Percentiles rank a stretch among this genome's conserved stretches.
These are phyloP conservation scores for Brachyhypopomus occidentalis DNA, from an alignment of 2,113 vertebrate genomes.

Conservation along the genomic window DNA sequence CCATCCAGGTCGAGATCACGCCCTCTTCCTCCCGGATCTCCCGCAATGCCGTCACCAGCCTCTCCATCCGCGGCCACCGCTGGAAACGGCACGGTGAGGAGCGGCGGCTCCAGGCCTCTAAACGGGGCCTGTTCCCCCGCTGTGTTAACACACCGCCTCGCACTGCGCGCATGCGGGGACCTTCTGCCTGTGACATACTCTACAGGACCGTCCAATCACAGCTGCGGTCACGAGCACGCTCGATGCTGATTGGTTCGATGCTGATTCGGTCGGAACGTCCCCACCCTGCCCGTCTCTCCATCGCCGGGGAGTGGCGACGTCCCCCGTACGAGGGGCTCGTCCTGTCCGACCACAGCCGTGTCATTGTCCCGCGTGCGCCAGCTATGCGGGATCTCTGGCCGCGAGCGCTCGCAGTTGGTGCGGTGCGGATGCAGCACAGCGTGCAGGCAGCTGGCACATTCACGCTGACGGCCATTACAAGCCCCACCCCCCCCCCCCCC, in stretches of 20 bases:
- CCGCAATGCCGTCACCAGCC: constrained; percentile 95
- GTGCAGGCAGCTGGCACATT: constrained; percentile 34
- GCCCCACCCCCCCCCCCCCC: not conserved
- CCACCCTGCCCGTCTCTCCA: not conserved
- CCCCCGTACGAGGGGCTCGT: not conserved
- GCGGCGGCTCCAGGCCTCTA: not conserved
- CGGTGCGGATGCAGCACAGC: not conserved
- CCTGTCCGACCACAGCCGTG: not conserved
- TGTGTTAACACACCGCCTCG: too few species aligned
- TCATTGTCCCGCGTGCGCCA: not conserved
- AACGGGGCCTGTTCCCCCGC: too few species aligned
- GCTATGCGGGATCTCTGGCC: not conserved
- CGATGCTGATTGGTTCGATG: not conserved
- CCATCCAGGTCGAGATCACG: constrained; percentile 98
- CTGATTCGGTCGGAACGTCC: not conserved
- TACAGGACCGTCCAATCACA: not conserved
- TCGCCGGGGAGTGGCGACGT: not conserved
- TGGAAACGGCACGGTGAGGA: constrained; percentile 98
- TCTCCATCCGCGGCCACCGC: constrained; percentile 96
- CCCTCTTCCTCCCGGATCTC: constrained; percentile 96
- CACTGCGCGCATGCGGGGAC: not conserved
- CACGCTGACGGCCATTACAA: constrained; percentile 27
- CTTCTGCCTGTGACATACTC: not conserved
- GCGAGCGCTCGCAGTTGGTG: not conserved
- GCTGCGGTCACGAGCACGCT: not conserved